These are phyloP conservation scores for Poecilia gillii DNA, from an alignment of 2,797 vertebrate genomes.

Conservation along the genomic window DNA sequence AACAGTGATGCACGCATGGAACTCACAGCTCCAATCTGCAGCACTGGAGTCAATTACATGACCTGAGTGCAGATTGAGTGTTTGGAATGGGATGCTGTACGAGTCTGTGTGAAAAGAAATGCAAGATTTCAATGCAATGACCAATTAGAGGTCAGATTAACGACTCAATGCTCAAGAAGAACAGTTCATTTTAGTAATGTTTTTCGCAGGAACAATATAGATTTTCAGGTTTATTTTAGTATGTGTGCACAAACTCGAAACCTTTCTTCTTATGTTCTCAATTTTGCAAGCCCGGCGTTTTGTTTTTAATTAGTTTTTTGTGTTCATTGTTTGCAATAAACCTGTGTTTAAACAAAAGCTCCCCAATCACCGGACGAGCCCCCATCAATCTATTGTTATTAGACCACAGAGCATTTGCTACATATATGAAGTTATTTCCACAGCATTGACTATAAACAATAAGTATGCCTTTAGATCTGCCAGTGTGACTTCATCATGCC, in stretches of 20 bases:
- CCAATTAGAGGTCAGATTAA: background rate
- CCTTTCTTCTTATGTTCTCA: background rate
- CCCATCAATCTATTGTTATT: background rate
- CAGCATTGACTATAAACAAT: background rate
- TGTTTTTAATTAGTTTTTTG: background rate
- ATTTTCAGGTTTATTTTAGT: background rate
- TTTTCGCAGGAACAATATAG: background rate
- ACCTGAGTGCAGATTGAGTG: slow-evolving; percentile 36
- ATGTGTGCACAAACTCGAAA: background rate
- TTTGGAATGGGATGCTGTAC: slow-evolving; percentile 21
- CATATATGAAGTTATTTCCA: background rate
- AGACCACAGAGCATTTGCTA: background rate
- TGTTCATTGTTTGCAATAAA: background rate
- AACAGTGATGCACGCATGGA: slow-evolving; percentile 54
- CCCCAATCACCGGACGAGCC: background rate
- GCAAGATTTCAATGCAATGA: slow-evolving; percentile 46
- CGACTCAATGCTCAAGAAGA: background rate
- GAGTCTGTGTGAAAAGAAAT: slow-evolving; percentile 30
- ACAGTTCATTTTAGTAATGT: background rate
- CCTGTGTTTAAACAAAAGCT: background rate
- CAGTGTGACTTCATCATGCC: background rate
- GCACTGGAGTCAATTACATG: slow-evolving; percentile 67
- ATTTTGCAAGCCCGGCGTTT: background rate
- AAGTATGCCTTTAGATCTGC: background rate
- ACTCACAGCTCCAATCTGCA: slow-evolving; percentile 40